phyloP scores from a whole-genome alignment of 2,797 vertebrate species.

The Danionella dracula region DNA sequence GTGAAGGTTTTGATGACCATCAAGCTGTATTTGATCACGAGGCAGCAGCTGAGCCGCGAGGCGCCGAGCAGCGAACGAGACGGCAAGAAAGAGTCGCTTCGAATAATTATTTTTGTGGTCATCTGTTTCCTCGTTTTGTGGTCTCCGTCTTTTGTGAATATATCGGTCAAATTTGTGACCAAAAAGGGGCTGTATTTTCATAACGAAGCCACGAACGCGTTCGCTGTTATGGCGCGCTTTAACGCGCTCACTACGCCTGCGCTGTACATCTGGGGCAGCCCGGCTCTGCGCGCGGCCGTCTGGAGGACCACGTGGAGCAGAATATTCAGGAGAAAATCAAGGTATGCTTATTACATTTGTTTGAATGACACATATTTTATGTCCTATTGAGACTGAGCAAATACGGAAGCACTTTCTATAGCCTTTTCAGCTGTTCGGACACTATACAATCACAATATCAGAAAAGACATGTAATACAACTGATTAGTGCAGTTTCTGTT shows the following conservation, averaged over 20 bases:
- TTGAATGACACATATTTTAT: too few relatives aligned
- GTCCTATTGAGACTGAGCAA: too few relatives aligned
- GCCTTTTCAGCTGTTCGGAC: too few relatives aligned
- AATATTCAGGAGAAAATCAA: slow-evolving; percentile 34
- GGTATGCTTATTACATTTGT: too few relatives aligned
- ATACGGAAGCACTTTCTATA: too few relatives aligned
- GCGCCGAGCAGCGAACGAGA: slow-evolving; percentile 61
- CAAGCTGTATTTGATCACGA: slow-evolving; percentile 70
- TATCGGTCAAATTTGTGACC: slow-evolving; percentile 46
- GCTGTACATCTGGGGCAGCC: slow-evolving; percentile 74
- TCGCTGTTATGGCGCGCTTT: slow-evolving; percentile 68
- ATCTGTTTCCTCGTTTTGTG: slow-evolving; percentile 71
- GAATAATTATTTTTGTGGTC: slow-evolving; percentile 73
- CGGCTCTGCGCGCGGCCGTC: slow-evolving; percentile 62
- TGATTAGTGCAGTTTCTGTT: too few relatives aligned
- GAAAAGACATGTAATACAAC: too few relatives aligned
- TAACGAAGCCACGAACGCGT: slow-evolving; percentile 72
- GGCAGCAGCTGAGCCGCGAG: slow-evolving; percentile 66
- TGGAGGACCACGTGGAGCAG: slow-evolving; percentile 58
- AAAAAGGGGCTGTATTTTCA: slow-evolving; percentile 57
- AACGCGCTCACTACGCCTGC: slow-evolving; percentile 70
- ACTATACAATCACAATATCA: too few relatives aligned
- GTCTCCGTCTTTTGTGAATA: slow-evolving; percentile 69
- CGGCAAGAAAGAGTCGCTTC: slow-evolving; percentile 69
- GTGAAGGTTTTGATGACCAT: slow-evolving; percentile 70